Percentiles rank a stretch among this genome's conserved stretches.
phyloP scores from a whole-genome alignment of 1,140 invertebrate genomes.

The Artemia franciscana region DNA sequence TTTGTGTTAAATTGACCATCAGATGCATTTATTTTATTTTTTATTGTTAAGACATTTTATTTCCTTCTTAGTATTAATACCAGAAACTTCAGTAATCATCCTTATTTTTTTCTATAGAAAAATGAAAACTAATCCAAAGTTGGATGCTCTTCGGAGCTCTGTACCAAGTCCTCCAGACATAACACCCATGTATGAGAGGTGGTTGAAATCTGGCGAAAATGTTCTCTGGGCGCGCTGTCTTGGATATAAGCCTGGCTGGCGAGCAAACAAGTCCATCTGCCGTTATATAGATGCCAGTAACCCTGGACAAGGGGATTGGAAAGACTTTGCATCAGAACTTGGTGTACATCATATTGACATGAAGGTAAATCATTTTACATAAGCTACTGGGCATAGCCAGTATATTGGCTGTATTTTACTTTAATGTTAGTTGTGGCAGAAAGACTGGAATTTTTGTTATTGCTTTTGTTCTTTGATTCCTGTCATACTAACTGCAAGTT shows the following conservation, averaged over 20 bases:
- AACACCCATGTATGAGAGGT: not conserved
- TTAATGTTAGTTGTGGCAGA: no score
- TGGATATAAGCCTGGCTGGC: not conserved
- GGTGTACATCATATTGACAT: not conserved
- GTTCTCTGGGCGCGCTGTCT: not conserved
- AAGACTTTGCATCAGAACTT: not conserved
- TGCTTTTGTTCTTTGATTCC: no score
- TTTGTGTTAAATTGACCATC: no score
- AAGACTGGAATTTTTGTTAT: no score
- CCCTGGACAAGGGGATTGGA: not conserved
- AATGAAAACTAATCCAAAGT: not conserved
- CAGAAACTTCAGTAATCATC: no score
- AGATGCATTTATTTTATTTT: no score
- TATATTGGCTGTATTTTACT: no score
- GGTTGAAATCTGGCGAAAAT: not conserved
- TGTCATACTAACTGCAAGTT: no score
- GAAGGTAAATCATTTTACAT: not conserved
- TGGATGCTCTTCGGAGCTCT: not conserved
- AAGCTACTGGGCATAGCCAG: no score
- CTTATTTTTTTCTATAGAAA: not conserved
- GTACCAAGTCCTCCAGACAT: not conserved
- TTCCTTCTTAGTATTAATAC: no score
- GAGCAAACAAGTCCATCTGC: not conserved
- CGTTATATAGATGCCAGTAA: not conserved
- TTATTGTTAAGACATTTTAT: no score